These are phyloP conservation scores for Phasianus colchicus DNA, from an alignment of 2,113 vertebrate species.

Conservation along the genomic window DNA sequence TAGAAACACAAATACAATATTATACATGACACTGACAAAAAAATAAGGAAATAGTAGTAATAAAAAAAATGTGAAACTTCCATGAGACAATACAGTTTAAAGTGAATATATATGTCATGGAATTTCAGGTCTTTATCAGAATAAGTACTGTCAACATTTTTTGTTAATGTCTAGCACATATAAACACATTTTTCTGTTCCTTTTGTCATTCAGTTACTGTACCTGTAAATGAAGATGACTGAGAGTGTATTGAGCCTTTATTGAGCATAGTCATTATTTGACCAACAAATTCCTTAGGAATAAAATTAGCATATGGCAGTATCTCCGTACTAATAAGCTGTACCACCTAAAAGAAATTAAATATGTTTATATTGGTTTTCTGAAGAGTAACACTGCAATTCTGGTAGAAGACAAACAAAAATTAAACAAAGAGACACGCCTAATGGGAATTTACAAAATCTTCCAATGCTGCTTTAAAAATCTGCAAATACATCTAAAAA, in stretches of 20 bases:
- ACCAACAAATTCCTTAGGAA: constrained; percentile 98
- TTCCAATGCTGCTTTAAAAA: background rate
- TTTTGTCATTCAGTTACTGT: constrained; percentile 36
- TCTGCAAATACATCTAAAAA: background rate
- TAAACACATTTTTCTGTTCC: background rate
- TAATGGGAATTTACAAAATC: background rate
- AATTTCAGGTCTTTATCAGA: background rate
- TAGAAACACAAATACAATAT: background rate
- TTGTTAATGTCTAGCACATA: background rate
- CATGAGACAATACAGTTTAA: background rate
- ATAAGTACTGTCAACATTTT: background rate
- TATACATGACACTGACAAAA: background rate
- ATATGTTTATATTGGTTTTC: constrained; percentile 11
- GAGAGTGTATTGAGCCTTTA: constrained; percentile 98
- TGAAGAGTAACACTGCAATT: background rate
- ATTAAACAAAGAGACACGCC: background rate
- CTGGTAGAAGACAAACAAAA: background rate
- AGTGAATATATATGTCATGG: background rate
- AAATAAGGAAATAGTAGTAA: background rate
- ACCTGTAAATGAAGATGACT: constrained; percentile 98
- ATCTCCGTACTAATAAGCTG: constrained; percentile 98
- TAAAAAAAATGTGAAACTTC: background rate
- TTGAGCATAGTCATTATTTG: constrained; percentile 99
- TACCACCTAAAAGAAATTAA: constrained; percentile 87
- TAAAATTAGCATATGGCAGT: constrained; percentile 97